phyloP scores from a whole-genome alignment of 1,140 invertebrate genomes.

The Andrena cerasifolii region DNA sequence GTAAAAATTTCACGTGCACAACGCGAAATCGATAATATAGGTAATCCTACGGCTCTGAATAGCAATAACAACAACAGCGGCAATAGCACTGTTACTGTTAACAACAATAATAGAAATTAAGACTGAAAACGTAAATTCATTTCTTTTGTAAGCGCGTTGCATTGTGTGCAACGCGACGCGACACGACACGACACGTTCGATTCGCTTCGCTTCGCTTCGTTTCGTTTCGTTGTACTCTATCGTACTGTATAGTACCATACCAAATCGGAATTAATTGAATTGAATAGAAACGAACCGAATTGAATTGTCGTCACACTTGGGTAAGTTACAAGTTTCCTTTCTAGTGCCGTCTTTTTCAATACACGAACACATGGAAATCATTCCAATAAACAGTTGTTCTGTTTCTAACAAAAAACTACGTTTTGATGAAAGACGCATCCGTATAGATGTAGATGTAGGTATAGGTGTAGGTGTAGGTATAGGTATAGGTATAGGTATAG shows the following conservation, averaged over 20 bases:
- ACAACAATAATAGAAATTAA: constrained; percentile 33
- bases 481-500: too few relatives aligned
- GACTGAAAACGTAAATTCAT: constrained; percentile 35
- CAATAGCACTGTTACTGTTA: constrained; percentile 8
- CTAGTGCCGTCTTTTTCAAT: too few relatives aligned
- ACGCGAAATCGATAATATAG: constrained; percentile 92
- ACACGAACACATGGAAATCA: neutral
- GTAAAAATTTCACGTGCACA: constrained; percentile 96
- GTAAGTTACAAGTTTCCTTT: too few relatives aligned
- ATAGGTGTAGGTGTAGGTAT: too few relatives aligned
- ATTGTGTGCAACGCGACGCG: neutral
- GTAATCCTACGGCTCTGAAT: constrained; percentile 79
- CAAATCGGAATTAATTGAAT: too few relatives aligned
- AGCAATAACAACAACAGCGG: constrained; percentile 29
- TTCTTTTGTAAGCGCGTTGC: neutral
- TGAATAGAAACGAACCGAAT: too few relatives aligned
- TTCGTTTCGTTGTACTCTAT: too few relatives aligned
- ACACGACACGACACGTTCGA: neutral
- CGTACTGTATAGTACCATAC: too few relatives aligned
- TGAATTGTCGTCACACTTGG: too few relatives aligned
- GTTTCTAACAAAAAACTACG: constrained; percentile 1
- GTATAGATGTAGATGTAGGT: neutral
- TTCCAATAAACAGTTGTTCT: neutral
- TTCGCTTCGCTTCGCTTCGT: too few relatives aligned
- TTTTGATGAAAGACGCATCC: neutral